phyloP scores from a whole-genome alignment of 1,140 invertebrate genomes.

The Cydia splendana region DNA sequence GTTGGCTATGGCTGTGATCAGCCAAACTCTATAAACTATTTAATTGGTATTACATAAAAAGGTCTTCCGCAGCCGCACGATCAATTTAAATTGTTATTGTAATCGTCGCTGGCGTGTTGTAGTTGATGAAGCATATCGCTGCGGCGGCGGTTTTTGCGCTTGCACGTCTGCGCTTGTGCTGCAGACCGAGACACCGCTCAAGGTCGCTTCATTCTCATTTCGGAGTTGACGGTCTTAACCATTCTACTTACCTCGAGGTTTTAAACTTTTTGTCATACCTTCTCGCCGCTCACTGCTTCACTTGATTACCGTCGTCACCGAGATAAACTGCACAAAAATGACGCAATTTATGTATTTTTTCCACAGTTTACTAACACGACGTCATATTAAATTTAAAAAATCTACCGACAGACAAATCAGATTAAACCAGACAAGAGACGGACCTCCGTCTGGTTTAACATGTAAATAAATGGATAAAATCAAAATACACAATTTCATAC shows the following conservation, averaged over 20 bases:
- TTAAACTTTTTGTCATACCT: conserved; percentile 56
- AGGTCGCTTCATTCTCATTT: conserved; percentile 56
- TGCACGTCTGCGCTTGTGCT: conserved; percentile 44
- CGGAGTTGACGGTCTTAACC: conserved; percentile 45
- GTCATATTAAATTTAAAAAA: background rate
- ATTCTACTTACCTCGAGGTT: conserved; percentile 49
- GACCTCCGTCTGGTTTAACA: no score
- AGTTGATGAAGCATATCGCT: conserved; percentile 56
- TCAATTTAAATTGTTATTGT: conserved; percentile 30
- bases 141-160: conserved; percentile 60
- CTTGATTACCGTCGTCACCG: conserved; percentile 51
- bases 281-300: conserved; percentile 41
- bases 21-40: conserved; percentile 1
- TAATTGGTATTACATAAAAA: conserved; percentile 11
- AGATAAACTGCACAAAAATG: conserved; percentile 46
- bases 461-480: no score
- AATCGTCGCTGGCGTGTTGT: conserved; percentile 25
- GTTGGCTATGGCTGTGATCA: background rate
- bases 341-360: background rate
- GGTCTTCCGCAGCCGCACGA: conserved; percentile 11
- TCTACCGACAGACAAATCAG: no score
- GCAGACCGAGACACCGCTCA: conserved; percentile 60
- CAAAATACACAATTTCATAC: no score
- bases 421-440: no score
- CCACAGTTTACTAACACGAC: background rate